Base-by-base conservation (phyloP, 2,113 vertebrate genomes). In the Trematomus loennbergii region DNA sequence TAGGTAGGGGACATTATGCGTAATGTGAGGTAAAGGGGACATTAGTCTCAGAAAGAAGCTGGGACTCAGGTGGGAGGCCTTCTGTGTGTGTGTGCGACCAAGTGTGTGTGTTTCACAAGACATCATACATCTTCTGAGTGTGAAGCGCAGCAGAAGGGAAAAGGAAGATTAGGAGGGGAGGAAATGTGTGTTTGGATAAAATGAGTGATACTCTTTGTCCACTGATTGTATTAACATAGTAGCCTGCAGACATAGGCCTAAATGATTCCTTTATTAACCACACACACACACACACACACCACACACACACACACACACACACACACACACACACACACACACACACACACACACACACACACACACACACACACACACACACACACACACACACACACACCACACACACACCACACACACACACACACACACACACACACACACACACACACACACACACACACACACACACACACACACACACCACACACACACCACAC, bases 141-240 rank as follows among this genome's bases (percentile, higher is more conserved):
- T 29, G 74, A 57, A 58, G 65, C 5, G 18, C 33, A 25, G 22
- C 33, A 57, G n/a, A 36, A 12, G 63, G 66, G 36, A 48, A 12
- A 12, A 36, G 20, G 65, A 36, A 80, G 85, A 86, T 16, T 69
- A 68, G 25, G 66, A 78, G 16, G 63, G 57, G 57, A 69, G 77
- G 81, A 83, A 84, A 87, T 83, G 0, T 77, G 55, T 83, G 63
- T 89, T 89, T 72, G 43, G 71, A 79, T 71, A 72, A 79, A 90
- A 82, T 84, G 75, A 85, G 75, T 40, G 62, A 76, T 75, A 89
- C 75, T 77, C 69, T 88, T 84, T 86, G 79, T 86, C 72, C 65
- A 33, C 46, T 91, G 86, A 89, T 91, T 90, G 75, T 83, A 89
- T 91, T 92, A 89, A 71, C 85, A 87, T 87, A 90, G 88, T 50